These are phyloP conservation scores for Avahi laniger DNA, from an alignment of 2,797 vertebrate genomes.

Conservation along the genomic window DNA sequence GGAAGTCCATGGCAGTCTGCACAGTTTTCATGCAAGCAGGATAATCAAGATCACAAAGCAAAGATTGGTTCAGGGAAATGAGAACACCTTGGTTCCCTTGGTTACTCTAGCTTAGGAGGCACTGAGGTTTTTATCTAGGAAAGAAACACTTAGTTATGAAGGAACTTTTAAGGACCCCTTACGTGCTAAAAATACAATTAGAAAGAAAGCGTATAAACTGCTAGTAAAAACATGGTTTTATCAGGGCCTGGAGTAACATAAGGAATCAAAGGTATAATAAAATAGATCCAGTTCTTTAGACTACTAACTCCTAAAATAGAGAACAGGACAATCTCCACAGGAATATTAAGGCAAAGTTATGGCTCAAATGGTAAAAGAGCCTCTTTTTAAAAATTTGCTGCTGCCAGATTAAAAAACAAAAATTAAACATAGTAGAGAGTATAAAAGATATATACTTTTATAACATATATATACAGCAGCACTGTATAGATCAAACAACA, in stretches of 20 bases:
- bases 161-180: not conserved
- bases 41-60: slow-evolving; percentile 53
- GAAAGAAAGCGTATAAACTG: slow-evolving; percentile 62
- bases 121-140: slow-evolving; percentile 62
- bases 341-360: not conserved
- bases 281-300: slow-evolving; percentile 20
- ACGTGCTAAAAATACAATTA: slow-evolving; percentile 60
- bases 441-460: not conserved
- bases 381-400: not conserved
- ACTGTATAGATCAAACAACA: not conserved
- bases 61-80: slow-evolving; percentile 30
- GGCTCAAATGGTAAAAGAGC: not conserved
- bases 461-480: too few relatives aligned
- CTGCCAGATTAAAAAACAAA: not conserved
- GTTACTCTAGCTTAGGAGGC: slow-evolving; percentile 45
- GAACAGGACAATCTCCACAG: not conserved
- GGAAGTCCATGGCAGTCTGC: not conserved
- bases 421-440: not conserved
- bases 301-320: slow-evolving; percentile 13
- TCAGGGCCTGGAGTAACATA: not conserved
- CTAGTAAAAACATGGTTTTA: slow-evolving; percentile 25
- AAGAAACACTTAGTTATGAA: slow-evolving; percentile 74
- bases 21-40: slow-evolving; percentile 34
- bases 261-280: slow-evolving; percentile 52
- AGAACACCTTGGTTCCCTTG: slow-evolving; percentile 43